Evolutionary conservation across 1,140 invertebrate genomes (phyloP), one percentile per base, ranked within the genome.

Genomic region (Carposina sasakii): DNA sequence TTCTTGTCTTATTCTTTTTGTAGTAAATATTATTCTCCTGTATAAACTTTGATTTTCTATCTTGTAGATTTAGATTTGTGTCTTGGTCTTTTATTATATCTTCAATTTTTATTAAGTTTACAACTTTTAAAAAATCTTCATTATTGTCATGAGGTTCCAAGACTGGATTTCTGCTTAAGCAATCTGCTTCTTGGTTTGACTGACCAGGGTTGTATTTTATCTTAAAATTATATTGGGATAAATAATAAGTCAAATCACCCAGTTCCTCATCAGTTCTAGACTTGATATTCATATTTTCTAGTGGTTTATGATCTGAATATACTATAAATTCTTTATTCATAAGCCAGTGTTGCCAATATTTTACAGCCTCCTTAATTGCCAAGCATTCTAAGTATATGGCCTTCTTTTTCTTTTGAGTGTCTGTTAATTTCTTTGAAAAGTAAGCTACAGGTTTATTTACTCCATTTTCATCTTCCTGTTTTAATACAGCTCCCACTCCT

Each of bases 251-350:
- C 20, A 77, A 48, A 40, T 81, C 69, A 10, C 75, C 71, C 19
- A 79, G n/a, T 39, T 55, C 61, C 24, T 54, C 57, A 36, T 63
- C 60, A 1, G 60, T 46, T 34, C 45, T 48, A 39, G 63, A 34
- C 59, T 76, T 76, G 24, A 72, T 48, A 42, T 77, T 79, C 46
- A 81, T 34, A 23, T 79, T 79, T 57, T 79, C 67, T 44, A 81
- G 45, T 34, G 75, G 71, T 57, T 77, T 81, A 49, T 83, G 73
- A 53, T 79, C 74, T 42, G 75, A 69, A 37, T 52, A 77, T 33
- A 79, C 69, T 37, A 23, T 71, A 43, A 81, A 81, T 52, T 36
- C 19, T 47, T 54, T 78, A 16, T 61, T 68, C 44, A 81, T 72
- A 5, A 83, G 47, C 67, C 60, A 67, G 34, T 76, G 52, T 56